phyloP scores from a whole-genome alignment of 37 sponge, comb jelly and placozoan species.

The Hexactinellida sp. region DNA sequence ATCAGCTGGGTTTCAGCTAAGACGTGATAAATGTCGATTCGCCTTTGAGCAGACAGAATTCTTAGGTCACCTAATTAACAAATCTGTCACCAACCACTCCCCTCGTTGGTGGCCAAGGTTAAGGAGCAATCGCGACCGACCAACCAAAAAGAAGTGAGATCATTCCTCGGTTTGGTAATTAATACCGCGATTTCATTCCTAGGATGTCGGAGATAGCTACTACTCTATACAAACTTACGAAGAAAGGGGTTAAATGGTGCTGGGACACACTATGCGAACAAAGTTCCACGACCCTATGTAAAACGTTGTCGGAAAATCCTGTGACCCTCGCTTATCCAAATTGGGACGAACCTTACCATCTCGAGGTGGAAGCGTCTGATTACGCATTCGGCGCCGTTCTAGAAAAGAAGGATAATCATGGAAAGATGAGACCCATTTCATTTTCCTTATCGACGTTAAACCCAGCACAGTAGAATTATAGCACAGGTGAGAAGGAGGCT shows the following conservation, averaged over 20 bases:
- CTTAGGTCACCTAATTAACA: background rate
- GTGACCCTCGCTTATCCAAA: too few species aligned
- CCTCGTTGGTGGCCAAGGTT: background rate
- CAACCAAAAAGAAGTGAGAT: background rate
- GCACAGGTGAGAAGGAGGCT: background rate
- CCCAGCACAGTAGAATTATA: background rate
- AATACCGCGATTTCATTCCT: background rate
- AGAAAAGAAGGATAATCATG: background rate
- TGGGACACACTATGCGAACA: background rate
- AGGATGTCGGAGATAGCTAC: background rate
- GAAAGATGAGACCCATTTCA: background rate
- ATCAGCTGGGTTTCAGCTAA: background rate
- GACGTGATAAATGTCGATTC: background rate
- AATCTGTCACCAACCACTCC: background rate
- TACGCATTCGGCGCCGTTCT: background rate
- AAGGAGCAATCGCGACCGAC: background rate
- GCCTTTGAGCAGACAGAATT: background rate
- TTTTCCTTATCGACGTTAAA: background rate
- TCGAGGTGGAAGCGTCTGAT: background rate
- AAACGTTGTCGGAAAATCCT: background rate
- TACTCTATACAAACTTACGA: background rate
- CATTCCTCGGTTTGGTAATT: background rate
- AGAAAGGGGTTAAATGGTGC: background rate
- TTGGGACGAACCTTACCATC: background rate
- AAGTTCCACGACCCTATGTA: background rate